phyloP scores from a whole-genome alignment of 2,113 vertebrate species.

The Geococcyx californianus region DNA sequence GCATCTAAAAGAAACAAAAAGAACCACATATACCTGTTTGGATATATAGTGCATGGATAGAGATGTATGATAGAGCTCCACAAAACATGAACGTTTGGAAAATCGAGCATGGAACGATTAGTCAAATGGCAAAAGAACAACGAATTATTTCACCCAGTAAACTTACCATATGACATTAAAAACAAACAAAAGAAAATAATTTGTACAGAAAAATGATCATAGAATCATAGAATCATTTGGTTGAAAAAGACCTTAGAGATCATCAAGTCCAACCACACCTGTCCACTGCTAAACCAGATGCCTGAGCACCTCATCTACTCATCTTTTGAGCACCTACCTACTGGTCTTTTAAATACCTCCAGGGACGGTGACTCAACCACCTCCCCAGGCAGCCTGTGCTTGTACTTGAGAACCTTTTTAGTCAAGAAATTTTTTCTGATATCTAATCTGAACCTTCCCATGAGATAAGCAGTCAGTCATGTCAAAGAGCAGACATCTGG shows the following conservation, averaged over 20 bases:
- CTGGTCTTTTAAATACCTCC: too few species aligned
- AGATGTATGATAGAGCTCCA: not conserved
- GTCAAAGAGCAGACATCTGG: not conserved
- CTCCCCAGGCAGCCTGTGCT: too few species aligned
- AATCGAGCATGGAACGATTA: not conserved
- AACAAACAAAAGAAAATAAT: not conserved
- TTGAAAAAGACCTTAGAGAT: too few species aligned
- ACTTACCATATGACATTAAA: not conserved
- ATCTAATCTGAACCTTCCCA: too few species aligned
- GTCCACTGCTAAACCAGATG: too few species aligned
- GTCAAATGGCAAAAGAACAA: not conserved
- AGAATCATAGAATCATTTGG: too few species aligned
- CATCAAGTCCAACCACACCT: too few species aligned
- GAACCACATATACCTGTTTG: not conserved
- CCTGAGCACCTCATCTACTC: too few species aligned
- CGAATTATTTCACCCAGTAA: not conserved
- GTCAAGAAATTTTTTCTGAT: too few species aligned
- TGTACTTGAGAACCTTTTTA: too few species aligned
- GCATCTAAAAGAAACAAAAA: slow-evolving; percentile 78
- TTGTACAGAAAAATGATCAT: not conserved
- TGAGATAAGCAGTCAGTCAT: not conserved
- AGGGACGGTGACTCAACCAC: too few species aligned
- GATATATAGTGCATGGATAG: not conserved
- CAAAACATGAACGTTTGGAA: not conserved
- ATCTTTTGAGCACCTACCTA: too few species aligned